Base-by-base conservation (phyloP, 37 sponge, comb jelly and placozoan genomes). In the Corticium candelabrum region DNA sequence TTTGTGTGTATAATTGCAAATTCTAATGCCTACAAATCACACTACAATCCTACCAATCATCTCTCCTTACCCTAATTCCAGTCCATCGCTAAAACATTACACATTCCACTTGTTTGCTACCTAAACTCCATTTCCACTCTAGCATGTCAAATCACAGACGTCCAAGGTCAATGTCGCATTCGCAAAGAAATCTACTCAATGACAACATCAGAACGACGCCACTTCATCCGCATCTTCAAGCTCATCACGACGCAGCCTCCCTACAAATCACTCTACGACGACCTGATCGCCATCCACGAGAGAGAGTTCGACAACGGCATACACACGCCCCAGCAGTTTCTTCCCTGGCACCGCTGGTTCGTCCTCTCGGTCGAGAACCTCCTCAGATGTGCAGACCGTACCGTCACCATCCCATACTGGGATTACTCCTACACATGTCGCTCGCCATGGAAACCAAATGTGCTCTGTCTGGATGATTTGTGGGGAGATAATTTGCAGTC, bases 271-370 rank as follows among this genome's bases (percentile, higher is more conserved):
- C 5, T 15, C 7, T 70, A 70, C 73, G 36, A 70, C 21, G 35
- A 4, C 36, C 7, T 70, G 35, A 32, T 70, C 31, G 35, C 35
- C 5, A 70, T 29, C 5, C 73, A 70, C 31, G 73, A 70, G 31
- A 7, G 73, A 29, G 29, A 29, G 5, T 70, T 70, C 36, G 5
- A 32, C 73, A 4, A 70, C 73, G 73, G 29, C 33, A 70, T 70
- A 30, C 73, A 70, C 73, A 4, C 4, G 31, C 5, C 5, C 29
- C 35, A 7, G 73, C 73, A 70, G 36, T 70, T 70, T 15, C 31
- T 4, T 4, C 73, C 73, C 35, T 70, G 73, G 73, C 73, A 70
- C 36, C 73, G 73, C 33, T 70, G 31, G 29, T 70, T 70, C 73
- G 31, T 15, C 5, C 73, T 70, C 73, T 29, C 7, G 73, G 4